These are phyloP conservation scores for Xanthia icteritia DNA, from an alignment of 2,888 invertebrate genomes.

Conservation along the genomic window DNA sequence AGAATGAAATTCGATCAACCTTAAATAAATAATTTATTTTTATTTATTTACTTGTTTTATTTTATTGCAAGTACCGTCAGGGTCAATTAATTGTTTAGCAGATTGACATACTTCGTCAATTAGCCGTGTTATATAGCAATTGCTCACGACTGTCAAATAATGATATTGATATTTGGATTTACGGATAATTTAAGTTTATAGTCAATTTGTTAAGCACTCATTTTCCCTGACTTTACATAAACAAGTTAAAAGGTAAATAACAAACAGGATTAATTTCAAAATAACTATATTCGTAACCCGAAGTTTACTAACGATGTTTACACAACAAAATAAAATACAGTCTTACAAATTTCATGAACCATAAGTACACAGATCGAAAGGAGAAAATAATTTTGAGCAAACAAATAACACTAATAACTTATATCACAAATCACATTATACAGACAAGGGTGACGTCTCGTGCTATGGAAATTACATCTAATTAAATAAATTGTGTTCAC, in stretches of 20 bases:
- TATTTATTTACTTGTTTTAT: constrained; percentile 81
- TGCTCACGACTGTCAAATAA: neutral
- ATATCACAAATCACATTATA: constrained; percentile 87
- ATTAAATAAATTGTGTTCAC: constrained; percentile 54
- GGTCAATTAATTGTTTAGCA: neutral
- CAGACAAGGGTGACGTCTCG: constrained; percentile 77
- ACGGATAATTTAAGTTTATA: neutral
- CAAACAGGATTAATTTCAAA: constrained; percentile 80
- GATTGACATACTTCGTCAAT: neutral
- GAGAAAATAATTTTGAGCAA: constrained; percentile 85
- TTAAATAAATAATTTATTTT: constrained; percentile 90
- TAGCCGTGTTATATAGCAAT: neutral
- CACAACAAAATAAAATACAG: constrained; percentile 90
- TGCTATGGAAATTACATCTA: constrained; percentile 68
- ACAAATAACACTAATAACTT: constrained; percentile 82
- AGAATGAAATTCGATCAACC: constrained; percentile 84
- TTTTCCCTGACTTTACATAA: neutral
- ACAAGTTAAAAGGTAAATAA: constrained; percentile 63
- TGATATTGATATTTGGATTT: neutral
- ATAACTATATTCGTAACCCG: constrained; percentile 90
- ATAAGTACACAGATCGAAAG: constrained; percentile 88
- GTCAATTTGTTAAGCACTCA: neutral
- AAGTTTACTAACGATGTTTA: constrained; percentile 87
- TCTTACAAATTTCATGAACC: constrained; percentile 89
- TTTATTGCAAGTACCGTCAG: constrained; percentile 47